Evolutionary conservation across 2,113 vertebrate species (phyloP).

Genomic region (Thunnus maccoyii): DNA sequence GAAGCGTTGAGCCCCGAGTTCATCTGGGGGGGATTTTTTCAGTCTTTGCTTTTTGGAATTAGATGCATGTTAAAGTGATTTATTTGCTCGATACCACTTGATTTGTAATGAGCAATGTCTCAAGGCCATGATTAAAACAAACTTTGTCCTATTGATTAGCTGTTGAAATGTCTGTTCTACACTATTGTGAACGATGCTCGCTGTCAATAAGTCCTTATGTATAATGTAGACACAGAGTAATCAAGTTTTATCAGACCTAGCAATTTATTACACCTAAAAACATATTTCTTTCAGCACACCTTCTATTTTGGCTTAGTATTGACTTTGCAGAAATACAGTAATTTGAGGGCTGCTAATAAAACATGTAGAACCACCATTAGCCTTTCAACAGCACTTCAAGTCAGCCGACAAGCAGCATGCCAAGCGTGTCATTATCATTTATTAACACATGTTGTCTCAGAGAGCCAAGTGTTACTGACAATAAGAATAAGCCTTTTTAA

Average conservation of each 20-base stretch:
- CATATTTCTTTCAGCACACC: constrained; percentile 40
- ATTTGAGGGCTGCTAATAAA: constrained; percentile 55
- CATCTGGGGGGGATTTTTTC: constrained; percentile 18
- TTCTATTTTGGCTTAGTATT: constrained; percentile 26
- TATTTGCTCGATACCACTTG: constrained; percentile 48
- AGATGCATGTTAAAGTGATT: constrained; percentile 64
- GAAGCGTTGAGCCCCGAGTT: constrained; percentile 56
- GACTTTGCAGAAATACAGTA: constrained; percentile 45
- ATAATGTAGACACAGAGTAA: constrained; percentile 27
- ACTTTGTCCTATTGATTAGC: constrained; percentile 54
- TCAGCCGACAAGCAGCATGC: constrained; percentile 39
- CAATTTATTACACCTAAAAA: constrained; percentile 30
- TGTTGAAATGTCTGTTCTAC: constrained; percentile 34
- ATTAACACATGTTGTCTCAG: constrained; percentile 46
- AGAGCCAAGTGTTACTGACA: constrained; percentile 31
- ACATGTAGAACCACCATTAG: constrained; percentile 53
- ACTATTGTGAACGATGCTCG: constrained; percentile 26
- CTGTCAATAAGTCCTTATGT: constrained; percentile 32
- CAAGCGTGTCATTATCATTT: constrained; percentile 54
- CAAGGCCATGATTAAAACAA: constrained; percentile 59
- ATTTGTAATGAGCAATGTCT: constrained; percentile 59
- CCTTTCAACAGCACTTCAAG: constrained; percentile 56
- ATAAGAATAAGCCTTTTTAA: constrained; percentile 34
- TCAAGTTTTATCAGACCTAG: constrained; percentile 1
- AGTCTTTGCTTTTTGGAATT: constrained; percentile 45